A percentile compares a stretch with the other conserved stretches of the same genome.
Evolutionary conservation across 2,797 vertebrate genomes (phyloP).

Genomic region (Zalophus californianus): DNA sequence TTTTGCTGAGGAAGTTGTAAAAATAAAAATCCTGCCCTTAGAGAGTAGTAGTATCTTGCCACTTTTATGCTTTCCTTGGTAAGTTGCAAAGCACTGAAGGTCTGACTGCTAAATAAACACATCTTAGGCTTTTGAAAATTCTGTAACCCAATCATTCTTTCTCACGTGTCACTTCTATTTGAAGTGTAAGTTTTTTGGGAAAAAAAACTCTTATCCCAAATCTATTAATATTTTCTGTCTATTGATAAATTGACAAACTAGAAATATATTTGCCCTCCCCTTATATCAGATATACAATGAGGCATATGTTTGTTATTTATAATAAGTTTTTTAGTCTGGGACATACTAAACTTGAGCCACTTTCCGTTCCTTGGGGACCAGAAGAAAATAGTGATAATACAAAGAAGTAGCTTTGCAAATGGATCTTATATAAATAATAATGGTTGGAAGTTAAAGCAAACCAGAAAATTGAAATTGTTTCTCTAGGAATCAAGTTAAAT

Average conservation of each 20-base stretch:
- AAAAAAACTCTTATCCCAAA: neutral
- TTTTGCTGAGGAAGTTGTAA: neutral
- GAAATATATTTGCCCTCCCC: neutral
- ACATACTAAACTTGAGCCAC: neutral
- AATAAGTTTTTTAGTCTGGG: neutral
- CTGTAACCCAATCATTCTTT: neutral
- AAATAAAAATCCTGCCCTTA: neutral
- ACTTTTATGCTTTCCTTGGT: neutral
- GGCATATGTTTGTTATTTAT: neutral
- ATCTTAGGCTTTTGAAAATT: neutral
- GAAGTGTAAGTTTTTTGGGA: neutral
- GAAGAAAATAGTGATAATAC: neutral
- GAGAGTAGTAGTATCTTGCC: neutral
- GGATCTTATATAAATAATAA: neutral
- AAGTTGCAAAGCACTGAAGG: neutral
- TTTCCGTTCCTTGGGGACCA: neutral
- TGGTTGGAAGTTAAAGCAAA: neutral
- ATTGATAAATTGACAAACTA: neutral
- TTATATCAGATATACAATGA: neutral
- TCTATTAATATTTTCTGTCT: neutral
- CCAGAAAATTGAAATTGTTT: neutral
- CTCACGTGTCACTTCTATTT: neutral
- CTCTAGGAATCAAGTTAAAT: neutral
- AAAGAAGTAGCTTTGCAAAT: neutral
- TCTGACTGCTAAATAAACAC: neutral